Evolutionary conservation across 2,797 vertebrate species (phyloP).

Genomic region (Coregonus suidteri): DNA sequence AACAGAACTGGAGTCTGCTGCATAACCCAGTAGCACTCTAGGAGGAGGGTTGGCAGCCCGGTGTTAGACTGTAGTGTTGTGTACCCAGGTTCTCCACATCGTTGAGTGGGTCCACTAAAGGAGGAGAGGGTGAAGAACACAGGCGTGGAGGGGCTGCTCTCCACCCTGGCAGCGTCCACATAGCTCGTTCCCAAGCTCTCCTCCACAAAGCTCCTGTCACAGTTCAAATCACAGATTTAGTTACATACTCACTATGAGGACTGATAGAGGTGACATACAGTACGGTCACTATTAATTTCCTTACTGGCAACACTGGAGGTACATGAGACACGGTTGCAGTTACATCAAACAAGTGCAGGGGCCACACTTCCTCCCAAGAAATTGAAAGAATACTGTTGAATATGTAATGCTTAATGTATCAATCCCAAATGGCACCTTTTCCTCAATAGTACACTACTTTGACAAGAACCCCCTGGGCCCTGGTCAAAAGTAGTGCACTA

Average conservation of each 20-base stretch:
- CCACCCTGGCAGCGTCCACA: conserved; percentile 64
- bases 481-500: too few species aligned
- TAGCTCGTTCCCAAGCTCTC: conserved; percentile 81
- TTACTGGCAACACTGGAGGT: background rate
- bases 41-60: too few species aligned
- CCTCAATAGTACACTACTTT: too few species aligned
- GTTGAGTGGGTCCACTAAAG: conserved; percentile 80
- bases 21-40: too few species aligned
- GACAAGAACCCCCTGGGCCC: too few species aligned
- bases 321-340: too few species aligned
- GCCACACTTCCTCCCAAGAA: too few species aligned
- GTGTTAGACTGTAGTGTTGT: too few species aligned
- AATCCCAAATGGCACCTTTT: too few species aligned
- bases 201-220: conserved; percentile 79
- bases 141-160: conserved; percentile 73
- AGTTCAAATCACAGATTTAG: background rate
- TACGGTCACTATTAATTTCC: conserved; percentile 7
- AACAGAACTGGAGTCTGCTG: too few species aligned
- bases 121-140: conserved; percentile 85
- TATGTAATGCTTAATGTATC: conserved; percentile 7
- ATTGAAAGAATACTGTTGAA: background rate
- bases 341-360: too few species aligned
- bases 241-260: background rate
- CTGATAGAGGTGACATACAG: background rate
- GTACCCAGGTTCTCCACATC: conserved; percentile 79